Evolutionary conservation across 2,888 invertebrate genomes (phyloP).

Genomic region (Macropis europaea): DNA sequence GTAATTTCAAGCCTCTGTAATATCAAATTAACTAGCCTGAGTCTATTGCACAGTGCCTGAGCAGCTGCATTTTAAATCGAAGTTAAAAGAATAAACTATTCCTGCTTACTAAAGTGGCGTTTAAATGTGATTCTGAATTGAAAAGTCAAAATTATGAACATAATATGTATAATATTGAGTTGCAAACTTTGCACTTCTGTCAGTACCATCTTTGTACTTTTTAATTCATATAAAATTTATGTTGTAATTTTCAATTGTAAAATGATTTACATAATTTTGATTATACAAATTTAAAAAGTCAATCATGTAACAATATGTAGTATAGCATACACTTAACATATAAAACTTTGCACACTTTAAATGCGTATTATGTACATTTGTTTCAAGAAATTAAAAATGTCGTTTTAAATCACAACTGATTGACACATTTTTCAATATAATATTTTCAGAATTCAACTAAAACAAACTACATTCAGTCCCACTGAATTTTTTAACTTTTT

Average conservation of each 20-base stretch:
- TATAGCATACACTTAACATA: too few species aligned
- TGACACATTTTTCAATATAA: too few species aligned
- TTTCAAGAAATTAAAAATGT: too few species aligned
- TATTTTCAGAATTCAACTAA: too few species aligned
- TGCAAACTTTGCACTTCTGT: conserved; percentile 15
- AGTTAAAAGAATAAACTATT: conserved; percentile 3
- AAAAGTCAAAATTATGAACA: conserved; percentile 21
- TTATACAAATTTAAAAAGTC: too few species aligned
- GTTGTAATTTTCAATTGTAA: neutral
- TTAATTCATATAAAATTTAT: neutral
- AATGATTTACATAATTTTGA: neutral
- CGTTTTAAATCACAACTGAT: too few species aligned
- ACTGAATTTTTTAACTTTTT: neutral
- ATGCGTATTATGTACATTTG: too few species aligned
- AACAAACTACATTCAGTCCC: neutral
- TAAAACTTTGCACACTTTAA: too few species aligned
- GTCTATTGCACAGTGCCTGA: neutral
- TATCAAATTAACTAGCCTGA: conserved; percentile 16
- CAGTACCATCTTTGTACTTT: neutral
- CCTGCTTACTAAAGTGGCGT: neutral
- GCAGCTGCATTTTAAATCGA: neutral
- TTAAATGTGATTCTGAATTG: neutral
- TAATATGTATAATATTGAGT: conserved; percentile 11
- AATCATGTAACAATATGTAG: too few species aligned
- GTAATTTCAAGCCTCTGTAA: conserved; percentile 14